phyloP scores from a whole-genome alignment of 2,797 vertebrate species.

The Distichodus sexfasciatus region DNA sequence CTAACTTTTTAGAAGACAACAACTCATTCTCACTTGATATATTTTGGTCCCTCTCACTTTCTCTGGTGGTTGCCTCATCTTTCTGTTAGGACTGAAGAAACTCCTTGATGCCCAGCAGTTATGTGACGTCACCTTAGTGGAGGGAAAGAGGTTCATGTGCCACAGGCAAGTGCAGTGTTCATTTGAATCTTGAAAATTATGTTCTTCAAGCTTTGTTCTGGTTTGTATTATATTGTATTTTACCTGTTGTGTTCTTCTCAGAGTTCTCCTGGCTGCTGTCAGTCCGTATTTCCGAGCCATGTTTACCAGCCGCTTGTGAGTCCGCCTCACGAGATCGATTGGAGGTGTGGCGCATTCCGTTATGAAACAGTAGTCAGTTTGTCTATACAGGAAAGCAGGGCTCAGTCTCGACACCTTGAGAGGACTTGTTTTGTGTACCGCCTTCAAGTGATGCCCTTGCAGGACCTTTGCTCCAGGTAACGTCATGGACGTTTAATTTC shows the following conservation, averaged over 20 bases:
- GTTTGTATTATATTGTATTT: background rate
- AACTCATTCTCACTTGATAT: background rate
- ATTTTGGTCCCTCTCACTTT: background rate
- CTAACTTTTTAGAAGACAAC: no score
- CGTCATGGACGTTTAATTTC: background rate
- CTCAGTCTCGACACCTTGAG: slow-evolving; percentile 76
- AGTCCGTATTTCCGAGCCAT: slow-evolving; percentile 83
- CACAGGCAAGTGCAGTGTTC: slow-evolving; percentile 69
- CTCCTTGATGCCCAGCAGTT: slow-evolving; percentile 79
- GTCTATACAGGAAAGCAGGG: slow-evolving; percentile 79
- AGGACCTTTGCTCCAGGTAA: slow-evolving; percentile 82
- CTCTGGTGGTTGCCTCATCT: background rate
- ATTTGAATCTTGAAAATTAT: background rate
- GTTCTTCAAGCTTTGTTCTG: background rate
- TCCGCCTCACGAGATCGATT: slow-evolving; percentile 81
- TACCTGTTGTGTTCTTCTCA: slow-evolving; percentile 39
- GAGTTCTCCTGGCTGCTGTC: slow-evolving; percentile 79
- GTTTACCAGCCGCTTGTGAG: slow-evolving; percentile 81
- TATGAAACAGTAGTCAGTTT: slow-evolving; percentile 80
- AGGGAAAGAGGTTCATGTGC: slow-evolving; percentile 81
- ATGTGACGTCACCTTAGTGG: slow-evolving; percentile 80
- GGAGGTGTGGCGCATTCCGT: slow-evolving; percentile 76
- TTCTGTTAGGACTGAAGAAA: slow-evolving; percentile 73
- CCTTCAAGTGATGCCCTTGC: slow-evolving; percentile 80
- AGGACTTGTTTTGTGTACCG: slow-evolving; percentile 81